Evolutionary conservation across 2,888 invertebrate genomes (phyloP), one percentile per base, ranked within the genome.

Genomic region (Cheilosia vulpina): DNA sequence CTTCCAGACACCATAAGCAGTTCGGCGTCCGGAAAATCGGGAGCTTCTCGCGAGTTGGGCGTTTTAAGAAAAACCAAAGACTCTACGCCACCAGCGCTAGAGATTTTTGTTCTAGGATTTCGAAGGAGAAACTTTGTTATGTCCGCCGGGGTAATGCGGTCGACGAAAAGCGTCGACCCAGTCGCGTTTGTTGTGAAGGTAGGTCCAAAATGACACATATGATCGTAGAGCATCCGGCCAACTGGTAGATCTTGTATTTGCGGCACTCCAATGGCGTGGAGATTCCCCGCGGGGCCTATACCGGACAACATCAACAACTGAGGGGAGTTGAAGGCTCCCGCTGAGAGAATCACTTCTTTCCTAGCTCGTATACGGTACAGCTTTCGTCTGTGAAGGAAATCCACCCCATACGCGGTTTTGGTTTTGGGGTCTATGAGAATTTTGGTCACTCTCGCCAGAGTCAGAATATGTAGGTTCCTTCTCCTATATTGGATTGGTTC

Each of bases 271-370:
- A 94, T 90, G 4, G 93, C 91, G 19, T 91, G 89, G 1, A 95
- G 90, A 88, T 95, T 93, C 50, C 94, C 90, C 80, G 89, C 92
- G 0, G 94, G 94, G 2, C 94, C 94, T 13, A 94, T 89, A 0
- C 97, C 97, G 6, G 97, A 97, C 6, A 98, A 91, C 96, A 98
- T 97, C 11, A 98, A 93, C 2, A 98, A 90, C 91, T 98, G 98
- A 0, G 98, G 97, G 0, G 97, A 96, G 89, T 96, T 97, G 87
- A 98, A 95, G 1, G 97, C 94, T 0, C 98, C 98, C 2, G 97
- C 97, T 15, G 96, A 95, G 17, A 98, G 89, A 69, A 98, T 96
- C 0, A 98, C 95, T 92, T 97, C 97, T 90, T 95, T 96, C 83
- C 93, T 93, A 0, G 96, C 96, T 57, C 90, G 92, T 0, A 94